Evolutionary conservation across 2,888 invertebrate species (phyloP).

Genomic region (Phaonia tiefii): DNA sequence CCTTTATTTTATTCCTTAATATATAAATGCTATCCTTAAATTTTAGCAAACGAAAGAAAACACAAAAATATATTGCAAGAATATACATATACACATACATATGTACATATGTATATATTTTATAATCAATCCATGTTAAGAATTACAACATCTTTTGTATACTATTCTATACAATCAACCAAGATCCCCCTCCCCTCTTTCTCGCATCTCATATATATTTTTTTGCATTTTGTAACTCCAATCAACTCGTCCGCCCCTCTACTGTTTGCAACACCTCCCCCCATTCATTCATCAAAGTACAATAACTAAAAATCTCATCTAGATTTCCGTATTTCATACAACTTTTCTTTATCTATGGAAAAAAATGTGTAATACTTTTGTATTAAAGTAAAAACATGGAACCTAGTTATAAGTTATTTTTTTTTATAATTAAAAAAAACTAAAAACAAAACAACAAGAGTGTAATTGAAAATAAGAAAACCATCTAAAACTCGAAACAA

Average conservation of each 20-base stretch:
- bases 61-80: conserved; percentile 29
- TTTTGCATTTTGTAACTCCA: too few relatives aligned
- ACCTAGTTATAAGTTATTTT: too few relatives aligned
- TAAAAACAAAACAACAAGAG: conserved; percentile 3
- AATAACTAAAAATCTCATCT: too few relatives aligned
- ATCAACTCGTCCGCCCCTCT: not conserved
- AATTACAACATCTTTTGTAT: conserved; percentile 17
- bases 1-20: conserved; percentile 70
- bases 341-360: too few relatives aligned
- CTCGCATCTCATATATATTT: too few relatives aligned
- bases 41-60: not conserved
- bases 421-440: not conserved
- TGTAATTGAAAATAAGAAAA: conserved; percentile 34
- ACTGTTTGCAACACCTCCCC: not conserved
- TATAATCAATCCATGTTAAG: conserved; percentile 21
- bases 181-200: too few relatives aligned
- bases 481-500: not conserved
- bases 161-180: too few relatives aligned
- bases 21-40: conserved; percentile 2
- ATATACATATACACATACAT: conserved; percentile 39
- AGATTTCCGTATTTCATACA: too few relatives aligned
- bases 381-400: too few relatives aligned
- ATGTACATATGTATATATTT: conserved; percentile 19
- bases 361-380: too few relatives aligned
- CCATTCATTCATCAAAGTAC: not conserved